Conservation (phyloP, 2,888 invertebrate species). For the Lycocerus yunnanus region DNA sequence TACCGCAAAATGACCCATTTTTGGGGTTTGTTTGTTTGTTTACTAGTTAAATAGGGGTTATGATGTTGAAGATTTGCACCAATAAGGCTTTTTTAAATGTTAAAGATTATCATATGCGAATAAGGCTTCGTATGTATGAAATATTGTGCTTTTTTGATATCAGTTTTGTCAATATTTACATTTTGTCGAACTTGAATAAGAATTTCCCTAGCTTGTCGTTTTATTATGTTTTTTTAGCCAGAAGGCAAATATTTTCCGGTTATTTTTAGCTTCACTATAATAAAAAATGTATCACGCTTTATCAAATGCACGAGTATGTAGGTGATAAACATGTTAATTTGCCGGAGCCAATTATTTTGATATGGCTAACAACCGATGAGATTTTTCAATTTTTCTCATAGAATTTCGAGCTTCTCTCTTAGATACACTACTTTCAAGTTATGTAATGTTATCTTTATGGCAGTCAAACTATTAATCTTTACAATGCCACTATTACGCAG, state of each 20-base stretch:
- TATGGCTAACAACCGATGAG: background rate
- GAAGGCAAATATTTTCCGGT: conserved; percentile 33
- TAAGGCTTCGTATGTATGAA: background rate
- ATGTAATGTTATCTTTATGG: background rate
- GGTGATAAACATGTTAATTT: background rate
- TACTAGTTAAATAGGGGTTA: conserved; percentile 22
- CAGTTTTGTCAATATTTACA: conserved; percentile 35
- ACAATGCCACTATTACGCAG: background rate
- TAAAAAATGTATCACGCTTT: background rate
- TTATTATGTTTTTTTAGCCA: conserved; percentile 31
- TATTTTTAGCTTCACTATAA: conserved; percentile 21
- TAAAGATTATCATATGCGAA: background rate
- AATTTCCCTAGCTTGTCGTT: conserved; percentile 24
- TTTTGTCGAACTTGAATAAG: conserved; percentile 36
- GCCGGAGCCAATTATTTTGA: background rate
- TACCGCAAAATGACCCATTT: background rate
- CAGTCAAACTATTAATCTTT: background rate
- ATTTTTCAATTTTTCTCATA: background rate
- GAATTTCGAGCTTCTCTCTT: background rate
- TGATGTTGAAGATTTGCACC: conserved; percentile 3
- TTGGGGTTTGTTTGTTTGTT: conserved; percentile 10
- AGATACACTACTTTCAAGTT: background rate
- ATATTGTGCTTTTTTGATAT: conserved; percentile 10
- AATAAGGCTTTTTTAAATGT: background rate
- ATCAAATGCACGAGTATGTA: background rate